phyloP scores from a whole-genome alignment of 53 echinoderm and acorn worm species.

The Echinarachnius parma region DNA sequence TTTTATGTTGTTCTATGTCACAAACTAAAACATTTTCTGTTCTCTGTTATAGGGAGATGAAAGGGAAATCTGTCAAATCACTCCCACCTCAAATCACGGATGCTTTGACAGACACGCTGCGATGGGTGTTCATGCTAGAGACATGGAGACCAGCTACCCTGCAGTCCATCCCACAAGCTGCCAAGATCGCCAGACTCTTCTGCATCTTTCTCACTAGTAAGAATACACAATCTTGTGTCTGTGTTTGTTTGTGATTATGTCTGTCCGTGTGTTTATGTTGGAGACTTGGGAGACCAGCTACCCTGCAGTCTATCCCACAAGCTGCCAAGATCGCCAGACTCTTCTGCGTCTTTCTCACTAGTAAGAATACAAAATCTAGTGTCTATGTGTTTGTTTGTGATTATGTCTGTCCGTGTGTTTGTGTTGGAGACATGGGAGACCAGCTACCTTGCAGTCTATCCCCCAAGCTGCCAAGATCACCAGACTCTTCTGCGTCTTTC shows the following conservation, averaged over 20 bases:
- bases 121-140: conserved; percentile 88
- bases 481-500: conserved; percentile 82
- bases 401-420: too few species aligned
- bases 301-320: conserved; percentile 59
- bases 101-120: conserved; percentile 65
- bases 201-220: conserved; percentile 90
- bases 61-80: conserved; percentile 81
- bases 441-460: conserved; percentile 54
- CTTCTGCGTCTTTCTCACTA: conserved; percentile 84
- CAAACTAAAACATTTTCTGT: too few species aligned
- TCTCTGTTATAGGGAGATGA: conserved; percentile 61
- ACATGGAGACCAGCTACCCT: conserved; percentile 78
- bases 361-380: too few species aligned
- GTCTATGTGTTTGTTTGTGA: too few species aligned
- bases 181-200: conserved; percentile 88
- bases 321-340: conserved; percentile 94
- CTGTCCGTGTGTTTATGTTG: neutral
- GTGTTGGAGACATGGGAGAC: conserved; percentile 91
- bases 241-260: neutral
- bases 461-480: conserved; percentile 91
- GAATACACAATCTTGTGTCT: neutral
- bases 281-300: conserved; percentile 74
- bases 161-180: conserved; percentile 64
- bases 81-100: conserved; percentile 71
- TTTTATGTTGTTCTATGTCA: too few species aligned